Percentiles rank a stretch among this genome's conserved stretches.
Evolutionary conservation across 2,888 invertebrate species (phyloP).

Genomic region (Sinopyrophorus schimmeli): DNA sequence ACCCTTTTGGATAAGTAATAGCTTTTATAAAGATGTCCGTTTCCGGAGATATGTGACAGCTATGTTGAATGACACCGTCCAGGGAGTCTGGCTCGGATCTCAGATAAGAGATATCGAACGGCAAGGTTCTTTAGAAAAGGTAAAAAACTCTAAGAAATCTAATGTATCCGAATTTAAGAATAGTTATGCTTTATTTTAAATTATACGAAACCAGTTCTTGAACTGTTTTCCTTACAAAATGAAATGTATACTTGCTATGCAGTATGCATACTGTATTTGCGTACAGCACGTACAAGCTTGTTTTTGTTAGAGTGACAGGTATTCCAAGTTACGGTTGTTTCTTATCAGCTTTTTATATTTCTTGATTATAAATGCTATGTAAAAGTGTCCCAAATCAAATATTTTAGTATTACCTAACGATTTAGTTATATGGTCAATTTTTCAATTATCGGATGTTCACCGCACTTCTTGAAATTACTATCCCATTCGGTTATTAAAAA

Average conservation of each 20-base stretch:
- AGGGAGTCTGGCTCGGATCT: slow-evolving; percentile 30
- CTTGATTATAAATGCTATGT: no score
- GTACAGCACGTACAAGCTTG: slow-evolving; percentile 24
- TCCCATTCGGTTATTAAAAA: no score
- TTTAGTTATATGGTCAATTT: no score
- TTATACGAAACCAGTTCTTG: slow-evolving; percentile 12
- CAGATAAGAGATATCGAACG: slow-evolving; percentile 24
- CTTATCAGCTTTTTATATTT: slow-evolving; percentile 24
- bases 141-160: no score
- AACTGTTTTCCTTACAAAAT: slow-evolving; percentile 22
- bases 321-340: slow-evolving; percentile 20
- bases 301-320: slow-evolving; percentile 28
- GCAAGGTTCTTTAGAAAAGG: slow-evolving; percentile 18
- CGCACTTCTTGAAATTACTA: no score
- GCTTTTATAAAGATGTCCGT: slow-evolving; percentile 34
- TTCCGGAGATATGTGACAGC: slow-evolving; percentile 29
- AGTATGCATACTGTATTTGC: slow-evolving; percentile 25
- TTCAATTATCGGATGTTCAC: no score
- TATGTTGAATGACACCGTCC: slow-evolving; percentile 30
- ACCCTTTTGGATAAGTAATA: slow-evolving; percentile 39
- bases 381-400: no score
- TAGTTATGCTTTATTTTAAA: slow-evolving; percentile 6
- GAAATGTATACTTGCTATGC: slow-evolving; percentile 27
- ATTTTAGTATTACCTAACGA: no score
- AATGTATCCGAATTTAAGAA: no score